Evolutionary conservation across 53 echinoderm and acorn worm genomes (phyloP).

Genomic region (Luidia sarsii): DNA sequence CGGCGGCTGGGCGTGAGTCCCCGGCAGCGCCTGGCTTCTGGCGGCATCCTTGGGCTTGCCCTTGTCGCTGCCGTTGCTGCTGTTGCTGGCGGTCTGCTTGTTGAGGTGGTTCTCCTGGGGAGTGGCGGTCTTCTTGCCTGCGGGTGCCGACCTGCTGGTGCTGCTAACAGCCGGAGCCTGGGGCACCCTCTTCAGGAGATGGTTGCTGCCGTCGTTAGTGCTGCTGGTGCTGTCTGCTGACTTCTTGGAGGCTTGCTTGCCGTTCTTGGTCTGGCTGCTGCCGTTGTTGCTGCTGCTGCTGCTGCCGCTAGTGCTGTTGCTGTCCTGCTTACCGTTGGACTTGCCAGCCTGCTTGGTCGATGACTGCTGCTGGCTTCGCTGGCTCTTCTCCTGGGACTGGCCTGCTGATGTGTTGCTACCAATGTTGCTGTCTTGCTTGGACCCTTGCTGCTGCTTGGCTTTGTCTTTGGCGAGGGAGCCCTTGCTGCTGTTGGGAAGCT

Average conservation of each 20-base stretch:
- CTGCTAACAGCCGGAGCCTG: background rate
- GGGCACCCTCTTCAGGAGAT: slow-evolving; percentile 4
- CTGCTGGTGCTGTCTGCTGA: slow-evolving; percentile 50
- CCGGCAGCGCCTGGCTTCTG: slow-evolving; percentile 3
- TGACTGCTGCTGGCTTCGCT: slow-evolving; percentile 35
- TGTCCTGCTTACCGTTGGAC: slow-evolving; percentile 36
- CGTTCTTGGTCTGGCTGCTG: slow-evolving; percentile 54
- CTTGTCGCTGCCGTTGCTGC: slow-evolving; percentile 37
- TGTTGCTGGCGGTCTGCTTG: slow-evolving; percentile 53
- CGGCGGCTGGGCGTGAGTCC: slow-evolving; percentile 5
- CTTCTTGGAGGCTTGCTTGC: slow-evolving; percentile 74
- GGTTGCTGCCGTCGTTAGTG: slow-evolving; percentile 60
- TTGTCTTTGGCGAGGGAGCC: slow-evolving; percentile 40
- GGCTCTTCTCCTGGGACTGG: slow-evolving; percentile 45
- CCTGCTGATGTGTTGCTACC: slow-evolving; percentile 1
- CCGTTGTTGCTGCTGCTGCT: background rate
- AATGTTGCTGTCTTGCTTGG: slow-evolving; percentile 37
- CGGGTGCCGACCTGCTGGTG: background rate
- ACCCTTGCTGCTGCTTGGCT: slow-evolving; percentile 40
- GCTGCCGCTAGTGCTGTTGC: slow-evolving; percentile 23
- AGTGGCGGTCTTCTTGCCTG: slow-evolving; percentile 4
- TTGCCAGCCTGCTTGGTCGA: slow-evolving; percentile 23
- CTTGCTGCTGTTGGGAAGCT: slow-evolving; percentile 4
- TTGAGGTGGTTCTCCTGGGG: slow-evolving; percentile 54
- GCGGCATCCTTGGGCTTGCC: slow-evolving; percentile 38